Conservation (phyloP, 2,113 vertebrate genomes). For the Onychostoma macrolepis region DNA sequence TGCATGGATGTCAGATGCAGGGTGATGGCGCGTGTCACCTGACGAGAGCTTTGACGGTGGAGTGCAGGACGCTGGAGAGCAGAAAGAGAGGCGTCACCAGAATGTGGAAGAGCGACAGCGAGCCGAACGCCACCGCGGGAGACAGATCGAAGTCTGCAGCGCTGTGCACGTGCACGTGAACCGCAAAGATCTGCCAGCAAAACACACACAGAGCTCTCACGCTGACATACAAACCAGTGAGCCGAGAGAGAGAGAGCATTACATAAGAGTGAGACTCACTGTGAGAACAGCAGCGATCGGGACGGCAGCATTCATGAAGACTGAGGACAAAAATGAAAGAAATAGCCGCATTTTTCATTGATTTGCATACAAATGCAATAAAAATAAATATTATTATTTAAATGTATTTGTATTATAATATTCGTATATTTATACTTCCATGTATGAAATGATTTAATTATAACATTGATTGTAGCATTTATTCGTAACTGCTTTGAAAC, state of each 20-base stretch:
- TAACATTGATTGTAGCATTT: no score
- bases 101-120: constrained; percentile 96
- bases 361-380: background rate
- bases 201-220: background rate
- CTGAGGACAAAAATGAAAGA: constrained; percentile 68
- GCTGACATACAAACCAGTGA: background rate
- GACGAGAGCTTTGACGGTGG: constrained; percentile 95
- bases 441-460: background rate
- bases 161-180: constrained; percentile 90
- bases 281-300: constrained; percentile 96
- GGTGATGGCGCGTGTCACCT: constrained; percentile 78
- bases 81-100: constrained; percentile 95
- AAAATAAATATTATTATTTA: no score
- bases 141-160: constrained; percentile 87
- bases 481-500: no score
- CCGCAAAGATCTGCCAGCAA: constrained; percentile 88
- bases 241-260: background rate
- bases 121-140: constrained; percentile 95
- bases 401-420: background rate
- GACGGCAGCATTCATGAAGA: constrained; percentile 99
- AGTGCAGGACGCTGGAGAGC: constrained; percentile 95
- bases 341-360: background rate
- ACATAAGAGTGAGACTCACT: constrained; percentile 78
- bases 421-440: background rate
- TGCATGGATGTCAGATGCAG: background rate